A percentile compares a stretch with the other conserved stretches of the same genome.
Evolutionary conservation across 2,888 invertebrate species (phyloP).

Genomic region (Apomyelois bistriatella): DNA sequence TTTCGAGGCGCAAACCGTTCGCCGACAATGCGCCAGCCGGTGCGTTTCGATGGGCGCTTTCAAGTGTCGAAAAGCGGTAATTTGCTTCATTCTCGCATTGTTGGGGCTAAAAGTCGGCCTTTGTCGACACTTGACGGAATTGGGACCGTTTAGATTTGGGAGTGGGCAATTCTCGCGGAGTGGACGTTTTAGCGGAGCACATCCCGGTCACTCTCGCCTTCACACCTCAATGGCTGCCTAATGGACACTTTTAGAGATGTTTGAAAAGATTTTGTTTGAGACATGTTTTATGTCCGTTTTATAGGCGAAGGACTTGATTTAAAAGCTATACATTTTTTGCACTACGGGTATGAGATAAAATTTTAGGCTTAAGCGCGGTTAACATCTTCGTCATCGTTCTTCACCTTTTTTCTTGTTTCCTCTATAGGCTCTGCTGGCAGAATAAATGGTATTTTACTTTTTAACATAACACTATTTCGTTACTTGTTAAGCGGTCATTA

Average conservation of each 20-base stretch:
- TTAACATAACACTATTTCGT: too few relatives aligned
- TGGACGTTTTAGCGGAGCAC: conserved; percentile 51
- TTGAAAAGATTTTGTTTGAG: conserved; percentile 39
- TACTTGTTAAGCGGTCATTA: too few relatives aligned
- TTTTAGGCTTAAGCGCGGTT: neutral
- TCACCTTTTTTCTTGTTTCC: too few relatives aligned
- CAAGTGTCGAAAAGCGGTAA: conserved; percentile 75
- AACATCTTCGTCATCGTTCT: too few relatives aligned
- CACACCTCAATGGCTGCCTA: conserved; percentile 52
- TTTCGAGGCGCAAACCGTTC: conserved; percentile 75
- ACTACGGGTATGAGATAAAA: neutral
- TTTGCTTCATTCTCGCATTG: conserved; percentile 76
- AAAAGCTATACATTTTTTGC: neutral
- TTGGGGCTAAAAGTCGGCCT: conserved; percentile 74
- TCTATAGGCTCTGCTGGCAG: too few relatives aligned
- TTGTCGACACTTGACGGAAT: conserved; percentile 75
- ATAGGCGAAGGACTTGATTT: conserved; percentile 17
- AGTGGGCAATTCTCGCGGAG: conserved; percentile 68
- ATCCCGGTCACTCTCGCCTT: conserved; percentile 37
- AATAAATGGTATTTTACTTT: too few relatives aligned
- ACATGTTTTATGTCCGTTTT: conserved; percentile 11
- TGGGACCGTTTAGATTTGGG: conserved; percentile 76
- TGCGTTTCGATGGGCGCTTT: conserved; percentile 70
- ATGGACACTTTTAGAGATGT: conserved; percentile 48
- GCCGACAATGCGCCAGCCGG: conserved; percentile 61